Evolutionary conservation across 2,888 invertebrate species (phyloP), one percentile per base, ranked within the genome.

Genomic region (Podabrus alpinus): DNA sequence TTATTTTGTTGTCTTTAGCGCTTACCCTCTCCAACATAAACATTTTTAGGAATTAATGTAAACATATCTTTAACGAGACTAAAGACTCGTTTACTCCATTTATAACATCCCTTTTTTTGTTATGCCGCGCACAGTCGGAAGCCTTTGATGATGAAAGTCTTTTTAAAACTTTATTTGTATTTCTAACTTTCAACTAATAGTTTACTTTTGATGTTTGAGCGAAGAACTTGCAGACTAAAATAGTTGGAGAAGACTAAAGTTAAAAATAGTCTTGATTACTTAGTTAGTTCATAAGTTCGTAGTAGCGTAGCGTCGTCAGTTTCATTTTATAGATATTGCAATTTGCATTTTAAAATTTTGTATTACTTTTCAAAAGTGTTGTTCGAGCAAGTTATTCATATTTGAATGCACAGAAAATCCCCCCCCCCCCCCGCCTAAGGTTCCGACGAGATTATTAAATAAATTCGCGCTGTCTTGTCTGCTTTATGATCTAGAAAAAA

Each of bases 151-250:
- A 66, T 21, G 67, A 19, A 67, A 21, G 25, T 66, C 29, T 69
- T 74, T 73, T 72, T 73, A 62, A 68, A 71, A 73, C 75, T 73
- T 67, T 75, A 73, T 77, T 76, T 71, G 66, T 73, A 62, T 70
- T 66, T 73, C 72, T 69, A 75, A 72, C 75, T 69, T 72, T n/a
- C 61, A 24, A 66, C 64, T 29, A 75, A 77, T 72, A 70, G 74
- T 77, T 71, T 71, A 75, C 73, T 71, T 72, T 69, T 45, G 60
- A 45, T 73, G 75, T 74, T 74, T 62, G 72, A 71, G 29, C 45
- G 45, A 67, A 70, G 72, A 68, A 64, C 71, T 72, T 16, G 69
- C 75, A 77, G 79, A 77, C 77, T 79, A 76, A 79, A 79, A 64
- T 64, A 64, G 62, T 79, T 76, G 72, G 76, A 78, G 76, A 78